Base-by-base conservation (phyloP, 2,888 invertebrate species). In the Parnassius smintheus region DNA sequence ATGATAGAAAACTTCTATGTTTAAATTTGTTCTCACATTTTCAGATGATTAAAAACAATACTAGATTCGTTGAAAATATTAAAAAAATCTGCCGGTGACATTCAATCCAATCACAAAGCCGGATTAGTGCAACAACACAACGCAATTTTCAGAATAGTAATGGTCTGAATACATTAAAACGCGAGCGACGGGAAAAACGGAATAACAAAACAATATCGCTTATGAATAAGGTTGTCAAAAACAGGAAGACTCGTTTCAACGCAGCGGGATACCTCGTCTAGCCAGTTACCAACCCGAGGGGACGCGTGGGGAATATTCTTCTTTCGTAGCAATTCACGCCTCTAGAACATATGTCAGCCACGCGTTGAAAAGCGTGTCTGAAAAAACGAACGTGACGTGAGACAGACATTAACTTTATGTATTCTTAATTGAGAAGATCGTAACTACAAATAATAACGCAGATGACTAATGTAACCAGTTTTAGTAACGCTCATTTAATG, bases 181-280 rank as follows among this genome's bases (percentile, higher is more conserved):
- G 46, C 48, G 46, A 49, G 52, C 41, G 18, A 44, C 62, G 62
- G 61, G 70, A 68, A 66, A 71, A 64, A 66, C 67, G 61, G 64
- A 66, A 74, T 75, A 78, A 80, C 73, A 75, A 76, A 75, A 74
- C 64, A 68, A 67, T 67, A 71, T 75, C 77, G 78, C 82, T 77
- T 74, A 72, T 73, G 72, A 78, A 74, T 79, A 82, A 78, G 81
- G 84, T 72, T 85, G 86, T 86, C 87, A 85, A 70, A 74, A 73
- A 64, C 86, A 86, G 81, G 74, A 75, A 71, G 68, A 66, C 69
- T 60, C 72, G 73, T 71, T 69, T 66, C 66, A 66, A 61, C 74
- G 63, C 80, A 75, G 75, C 78, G 76, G 81, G 81, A 72, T 66
- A 69, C 68, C 70, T 59, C 68, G 69, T 66, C 69, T 70, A 62